Percentiles rank a stretch among this genome's conserved stretches.
Evolutionary conservation across 2,113 vertebrate species (phyloP).

Genomic region (Agapornis roseicollis): DNA sequence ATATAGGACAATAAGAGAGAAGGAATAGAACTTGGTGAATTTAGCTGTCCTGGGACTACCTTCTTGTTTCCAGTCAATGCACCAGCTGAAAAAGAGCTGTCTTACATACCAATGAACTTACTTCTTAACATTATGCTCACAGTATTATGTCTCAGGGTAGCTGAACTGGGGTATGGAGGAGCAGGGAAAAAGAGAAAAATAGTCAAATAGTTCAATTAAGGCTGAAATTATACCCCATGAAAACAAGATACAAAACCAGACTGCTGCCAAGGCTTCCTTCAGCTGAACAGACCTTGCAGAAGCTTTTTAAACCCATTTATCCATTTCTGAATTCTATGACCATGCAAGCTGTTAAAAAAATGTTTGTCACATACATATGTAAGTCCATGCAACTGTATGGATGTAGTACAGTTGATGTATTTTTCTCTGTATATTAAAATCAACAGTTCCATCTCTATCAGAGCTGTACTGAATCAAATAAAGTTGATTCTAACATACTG

Average conservation of each 20-base stretch:
- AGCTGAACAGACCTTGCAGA: not conserved
- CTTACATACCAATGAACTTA: not conserved
- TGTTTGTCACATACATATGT: not conserved
- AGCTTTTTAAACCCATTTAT: not conserved
- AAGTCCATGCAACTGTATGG: not conserved
- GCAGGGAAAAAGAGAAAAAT: not conserved
- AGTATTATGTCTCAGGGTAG: not conserved
- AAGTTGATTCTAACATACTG: slow-evolving; percentile 6
- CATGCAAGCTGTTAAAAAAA: not conserved
- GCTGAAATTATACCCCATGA: not conserved
- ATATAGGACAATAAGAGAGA: not conserved
- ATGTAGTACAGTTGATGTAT: not conserved
- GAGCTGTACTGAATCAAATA: slow-evolving; percentile 34
- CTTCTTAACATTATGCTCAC: not conserved
- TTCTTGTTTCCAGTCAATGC: not conserved
- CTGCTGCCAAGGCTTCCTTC: not conserved
- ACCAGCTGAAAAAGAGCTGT: not conserved
- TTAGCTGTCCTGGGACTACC: not conserved
- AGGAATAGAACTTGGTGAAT: not conserved
- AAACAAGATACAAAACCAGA: not conserved
- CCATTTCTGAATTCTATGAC: not conserved
- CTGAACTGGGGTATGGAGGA: not conserved
- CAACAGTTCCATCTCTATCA: not conserved
- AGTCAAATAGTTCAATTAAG: not conserved
- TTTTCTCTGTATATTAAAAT: slow-evolving; percentile 6